Evolutionary conservation across 2,797 vertebrate genomes (phyloP), one percentile per base, ranked within the genome.

Genomic region (Mus caroli): DNA sequence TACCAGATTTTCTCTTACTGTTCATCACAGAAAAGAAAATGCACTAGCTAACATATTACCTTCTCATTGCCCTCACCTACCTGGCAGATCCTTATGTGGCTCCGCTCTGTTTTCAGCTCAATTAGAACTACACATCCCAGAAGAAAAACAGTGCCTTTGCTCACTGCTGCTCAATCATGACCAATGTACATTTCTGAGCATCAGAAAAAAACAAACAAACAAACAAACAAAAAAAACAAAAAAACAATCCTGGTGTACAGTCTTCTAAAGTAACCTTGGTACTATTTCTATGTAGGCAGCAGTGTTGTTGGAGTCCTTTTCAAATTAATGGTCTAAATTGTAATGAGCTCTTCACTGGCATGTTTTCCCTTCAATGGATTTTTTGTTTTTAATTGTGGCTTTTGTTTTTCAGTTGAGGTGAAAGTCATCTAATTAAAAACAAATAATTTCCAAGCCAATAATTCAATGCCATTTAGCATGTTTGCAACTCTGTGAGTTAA

Each of bases 391-490:
- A 3, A 20, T 31, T 60, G 14, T 11, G 85, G 28, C 60, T 73
- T 6, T 71, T 89, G 90, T 86, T 31, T 50, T 82, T 88, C 64
- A 34, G 82, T 71, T 52, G 46, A 84, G 37, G n/a, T 86, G 13
- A 69, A 95, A 78, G 64, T 92, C n/a, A 90, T 3, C 37, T 76
- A 95, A 91, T 34, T 75, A 77, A 82, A 85, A 82, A 89, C 80
- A 91, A 77, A 69, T 40, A n/a, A 43, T 86, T 73, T 96, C 92
- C 69, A 96, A 91, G 50, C 9, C 15, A 82, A 62, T 15, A 78
- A 91, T 92, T 91, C 40, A 62, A 28, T 54, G 31, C 6, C 26
- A 64, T 88, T 92, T 93, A 84, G 34, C 78, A 73, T 26, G 73
- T 62, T 91, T 2, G 92, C 14, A 62, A 20, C 2, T 1, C 43